Base-by-base conservation (phyloP, 2,113 vertebrate species). In the Crotalus helleri region DNA sequence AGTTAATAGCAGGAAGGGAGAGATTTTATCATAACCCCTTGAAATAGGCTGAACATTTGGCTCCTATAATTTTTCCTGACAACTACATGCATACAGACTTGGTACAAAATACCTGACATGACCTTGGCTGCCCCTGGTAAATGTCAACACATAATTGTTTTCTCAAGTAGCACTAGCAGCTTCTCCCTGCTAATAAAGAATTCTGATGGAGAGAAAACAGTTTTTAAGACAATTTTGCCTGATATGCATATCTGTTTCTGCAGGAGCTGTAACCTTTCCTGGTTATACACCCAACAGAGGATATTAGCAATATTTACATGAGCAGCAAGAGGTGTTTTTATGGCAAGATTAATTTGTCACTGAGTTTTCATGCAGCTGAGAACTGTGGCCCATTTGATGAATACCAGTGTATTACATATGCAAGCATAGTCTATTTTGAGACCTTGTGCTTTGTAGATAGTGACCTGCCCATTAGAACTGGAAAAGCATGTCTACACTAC, bases 21-120 rank as follows among this genome's bases (percentile, higher is more conserved):
- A 90, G 93, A 95, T 88, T 94, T 95, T 94, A 94, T 93, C 92
- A 94, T 93, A 95, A 94, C 69, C 94, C 91, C 92, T 95, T 94
- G 93, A 95, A 94, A 96, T 96, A 59, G 64, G 91, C 96, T 96
- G 95, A 95, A 91, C 90, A 91, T 95, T 85, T 90, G 91, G 89
- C 95, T 96, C 97, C 95, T 55, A 97, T 97, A 97, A 97, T 95
- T 95, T 91, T 97, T 96, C 96, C 97, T 96, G 95, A 96, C 97
- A 97, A 97, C 97, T 97, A 97, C 95, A 96, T 96, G 96, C 97
- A 95, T 96, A 96, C 95, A 96, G 8, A 51, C 92, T 94, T 93
- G 92, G 91, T 97, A 94, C 96, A 94, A 94, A 96, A 96, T 96
- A 96, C 94, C 96, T 92, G 94, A 95, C 95, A 94, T 0, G 53